Evolutionary conservation across 2,888 invertebrate genomes (phyloP).

Genomic region (Chironomus riparius): DNA sequence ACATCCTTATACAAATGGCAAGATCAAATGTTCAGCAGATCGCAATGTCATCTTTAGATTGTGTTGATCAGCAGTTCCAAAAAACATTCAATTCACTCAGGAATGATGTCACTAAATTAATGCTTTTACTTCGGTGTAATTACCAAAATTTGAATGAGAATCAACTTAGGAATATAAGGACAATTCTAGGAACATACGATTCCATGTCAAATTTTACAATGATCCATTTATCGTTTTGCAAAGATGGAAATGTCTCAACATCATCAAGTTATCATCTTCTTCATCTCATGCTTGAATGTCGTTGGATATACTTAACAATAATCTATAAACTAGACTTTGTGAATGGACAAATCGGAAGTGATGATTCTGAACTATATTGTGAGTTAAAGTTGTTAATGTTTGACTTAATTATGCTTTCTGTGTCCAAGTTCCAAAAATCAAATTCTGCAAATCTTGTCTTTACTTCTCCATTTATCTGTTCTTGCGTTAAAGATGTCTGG

Average conservation of each 20-base stretch:
- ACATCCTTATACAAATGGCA: not conserved
- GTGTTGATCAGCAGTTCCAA: not conserved
- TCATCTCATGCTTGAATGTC: slow-evolving; percentile 41
- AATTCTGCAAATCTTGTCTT: slow-evolving; percentile 40
- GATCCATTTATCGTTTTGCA: not conserved
- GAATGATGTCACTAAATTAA: not conserved
- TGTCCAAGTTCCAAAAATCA: slow-evolving; percentile 40
- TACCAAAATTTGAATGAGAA: not conserved
- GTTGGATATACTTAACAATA: slow-evolving; percentile 37
- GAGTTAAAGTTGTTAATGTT: slow-evolving; percentile 34
- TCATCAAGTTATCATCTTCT: slow-evolving; percentile 39
- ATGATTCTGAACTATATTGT: slow-evolving; percentile 28
- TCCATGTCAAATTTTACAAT: slow-evolving; percentile 11
- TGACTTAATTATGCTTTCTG: slow-evolving; percentile 38
- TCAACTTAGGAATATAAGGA: not conserved
- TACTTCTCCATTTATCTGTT: slow-evolving; percentile 48
- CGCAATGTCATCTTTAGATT: not conserved
- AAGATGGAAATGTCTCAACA: slow-evolving; percentile 8
- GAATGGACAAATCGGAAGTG: slow-evolving; percentile 31
- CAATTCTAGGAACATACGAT: slow-evolving; percentile 10
- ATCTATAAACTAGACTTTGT: slow-evolving; percentile 31
- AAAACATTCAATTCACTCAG: not conserved
- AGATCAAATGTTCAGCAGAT: slow-evolving; percentile 14
- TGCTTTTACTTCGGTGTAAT: slow-evolving; percentile 1
- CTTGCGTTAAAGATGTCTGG: slow-evolving; percentile 52